Percentiles rank a stretch among this genome's conserved stretches.
Evolutionary conservation across 2,113 vertebrate genomes (phyloP).

Genomic region (Poeciliopsis occidentalis): DNA sequence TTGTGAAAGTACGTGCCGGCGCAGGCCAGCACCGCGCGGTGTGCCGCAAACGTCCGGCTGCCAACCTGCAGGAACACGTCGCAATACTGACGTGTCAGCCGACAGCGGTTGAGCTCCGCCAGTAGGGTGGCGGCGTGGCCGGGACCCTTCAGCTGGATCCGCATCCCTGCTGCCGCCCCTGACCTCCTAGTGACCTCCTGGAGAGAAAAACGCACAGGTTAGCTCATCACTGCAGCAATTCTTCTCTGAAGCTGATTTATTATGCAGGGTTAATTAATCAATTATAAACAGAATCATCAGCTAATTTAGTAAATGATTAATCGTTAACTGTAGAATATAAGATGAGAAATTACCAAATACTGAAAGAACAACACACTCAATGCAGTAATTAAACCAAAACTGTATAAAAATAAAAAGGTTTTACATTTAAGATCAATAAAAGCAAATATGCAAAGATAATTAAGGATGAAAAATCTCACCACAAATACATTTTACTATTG

Average conservation of each 20-base stretch:
- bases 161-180: constrained; percentile 85
- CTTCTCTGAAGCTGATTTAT: not conserved
- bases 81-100: constrained; percentile 89
- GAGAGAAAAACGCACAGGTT: not conserved
- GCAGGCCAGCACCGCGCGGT: constrained; percentile 91
- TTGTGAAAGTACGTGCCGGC: constrained; percentile 90
- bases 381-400: no score
- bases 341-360: no score
- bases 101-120: constrained; percentile 92
- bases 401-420: no score
- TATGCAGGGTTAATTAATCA: no score
- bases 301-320: no score
- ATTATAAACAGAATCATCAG: no score
- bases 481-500: no score
- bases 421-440: no score
- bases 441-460: no score
- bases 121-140: constrained; percentile 92
- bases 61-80: constrained; percentile 93
- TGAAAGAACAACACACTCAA: no score
- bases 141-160: constrained; percentile 93
- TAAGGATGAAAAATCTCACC: no score
- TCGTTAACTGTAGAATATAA: no score
- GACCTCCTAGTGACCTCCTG: constrained; percentile 24
- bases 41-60: constrained; percentile 88
- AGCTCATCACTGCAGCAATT: not conserved